These are phyloP conservation scores for Lacanobia wlatinum DNA, from an alignment of 2,888 invertebrate genomes.

Conservation along the genomic window DNA sequence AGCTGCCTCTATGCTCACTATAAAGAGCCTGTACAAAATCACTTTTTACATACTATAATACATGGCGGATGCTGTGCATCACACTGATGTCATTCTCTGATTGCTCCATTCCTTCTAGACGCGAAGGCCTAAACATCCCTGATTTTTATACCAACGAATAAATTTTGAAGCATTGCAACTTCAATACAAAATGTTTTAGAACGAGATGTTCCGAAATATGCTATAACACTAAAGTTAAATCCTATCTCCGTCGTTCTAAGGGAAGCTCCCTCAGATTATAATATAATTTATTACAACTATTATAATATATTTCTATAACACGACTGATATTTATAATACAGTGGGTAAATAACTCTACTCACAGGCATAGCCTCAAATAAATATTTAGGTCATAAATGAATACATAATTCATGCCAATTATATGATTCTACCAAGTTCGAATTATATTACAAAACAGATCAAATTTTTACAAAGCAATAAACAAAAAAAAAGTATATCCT, in stretches of 20 bases:
- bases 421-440: conserved; percentile 40
- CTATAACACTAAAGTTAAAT: conserved; percentile 34
- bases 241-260: conserved; percentile 13
- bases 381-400: conserved; percentile 30
- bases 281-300: neutral
- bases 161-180: conserved; percentile 27
- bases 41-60: conserved; percentile 9
- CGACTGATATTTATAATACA: conserved; percentile 46
- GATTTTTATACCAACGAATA: conserved; percentile 19
- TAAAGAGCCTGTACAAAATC: conserved; percentile 13
- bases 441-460: conserved; percentile 53
- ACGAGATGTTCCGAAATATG: conserved; percentile 38
- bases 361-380: conserved; percentile 30
- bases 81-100: neutral
- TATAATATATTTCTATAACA: conserved; percentile 6
- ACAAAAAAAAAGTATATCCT: conserved; percentile 28
- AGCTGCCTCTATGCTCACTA: conserved; percentile 9
- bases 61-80: conserved; percentile 18
- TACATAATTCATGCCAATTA: conserved; percentile 29
- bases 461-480: conserved; percentile 56
- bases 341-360: conserved; percentile 22
- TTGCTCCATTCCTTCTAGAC: conserved; percentile 1
- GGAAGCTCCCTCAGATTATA: conserved; percentile 6
- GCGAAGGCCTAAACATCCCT: conserved; percentile 22
- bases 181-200: conserved; percentile 42